These are phyloP conservation scores for Zelostemma sp. DNA, from an alignment of 1,140 invertebrate species.

Conservation along the genomic window DNA sequence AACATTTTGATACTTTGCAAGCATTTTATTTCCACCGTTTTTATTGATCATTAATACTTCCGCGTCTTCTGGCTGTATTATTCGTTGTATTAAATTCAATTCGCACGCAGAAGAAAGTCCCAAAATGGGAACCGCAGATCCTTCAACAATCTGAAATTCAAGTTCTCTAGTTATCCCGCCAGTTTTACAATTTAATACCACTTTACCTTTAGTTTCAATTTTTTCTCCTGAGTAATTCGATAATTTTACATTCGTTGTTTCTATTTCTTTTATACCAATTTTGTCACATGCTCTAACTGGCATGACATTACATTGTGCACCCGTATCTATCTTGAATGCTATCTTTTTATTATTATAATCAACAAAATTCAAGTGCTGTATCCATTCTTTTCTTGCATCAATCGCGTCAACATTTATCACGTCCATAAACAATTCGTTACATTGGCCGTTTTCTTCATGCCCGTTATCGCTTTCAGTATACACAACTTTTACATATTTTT, in stretches of 20 bases:
- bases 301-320: conserved; percentile 27
- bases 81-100: conserved; percentile 14
- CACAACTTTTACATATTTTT: conserved; percentile 5
- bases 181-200: conserved; percentile 22
- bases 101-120: background rate
- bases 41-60: background rate
- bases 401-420: background rate
- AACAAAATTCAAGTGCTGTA: conserved; percentile 2
- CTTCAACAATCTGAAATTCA: conserved; percentile 14
- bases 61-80: background rate
- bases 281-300: conserved; percentile 5
- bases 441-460: background rate
- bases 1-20: conserved; percentile 16
- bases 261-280: conserved; percentile 9
- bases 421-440: background rate
- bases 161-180: background rate
- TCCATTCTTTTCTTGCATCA: conserved; percentile 10
- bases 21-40: background rate
- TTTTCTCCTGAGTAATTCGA: too few relatives aligned
- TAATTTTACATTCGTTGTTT: background rate
- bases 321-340: conserved; percentile 20
- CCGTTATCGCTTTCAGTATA: background rate
- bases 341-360: conserved; percentile 9
- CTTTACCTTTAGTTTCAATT: too few relatives aligned
- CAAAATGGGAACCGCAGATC: conserved; percentile 2